Conservation (phyloP, 2,113 vertebrate genomes). For the Corydoras sp. region DNA sequence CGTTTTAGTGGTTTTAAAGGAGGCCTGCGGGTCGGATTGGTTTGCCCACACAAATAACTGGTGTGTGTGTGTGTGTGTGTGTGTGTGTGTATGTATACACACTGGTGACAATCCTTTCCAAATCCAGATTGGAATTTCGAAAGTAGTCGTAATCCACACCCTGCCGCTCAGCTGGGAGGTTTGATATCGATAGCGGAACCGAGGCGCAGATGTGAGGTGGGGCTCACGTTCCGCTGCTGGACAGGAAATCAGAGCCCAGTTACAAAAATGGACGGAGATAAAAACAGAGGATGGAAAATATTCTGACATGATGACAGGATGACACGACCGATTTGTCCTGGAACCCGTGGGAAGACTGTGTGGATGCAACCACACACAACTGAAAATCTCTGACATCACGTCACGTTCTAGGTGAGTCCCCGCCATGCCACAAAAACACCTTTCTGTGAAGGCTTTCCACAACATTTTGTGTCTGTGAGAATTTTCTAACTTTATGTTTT, state of each 20-base stretch:
- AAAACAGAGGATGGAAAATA: neutral
- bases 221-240: slow-evolving; percentile 26
- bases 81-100: neutral
- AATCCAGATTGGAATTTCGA: slow-evolving; percentile 47
- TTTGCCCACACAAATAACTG: neutral
- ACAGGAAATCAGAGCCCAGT: neutral
- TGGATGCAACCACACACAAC: no score
- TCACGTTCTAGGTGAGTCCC: no score
- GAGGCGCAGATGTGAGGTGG: slow-evolving; percentile 33
- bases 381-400: no score
- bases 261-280: slow-evolving; percentile 3
- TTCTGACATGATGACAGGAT: no score
- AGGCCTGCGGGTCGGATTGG: neutral
- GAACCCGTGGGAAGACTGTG: no score
- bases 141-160: slow-evolving; percentile 50
- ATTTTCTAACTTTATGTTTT: no score
- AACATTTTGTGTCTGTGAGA: no score
- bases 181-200: slow-evolving; percentile 5
- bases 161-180: slow-evolving; percentile 54
- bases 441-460: no score
- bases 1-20: neutral
- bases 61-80: neutral
- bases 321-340: no score
- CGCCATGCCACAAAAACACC: no score
- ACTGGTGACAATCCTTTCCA: slow-evolving; percentile 1